Evolutionary conservation across 2,888 invertebrate genomes (phyloP), one percentile per base, ranked within the genome.

Genomic region (Cyaniris semiargus): DNA sequence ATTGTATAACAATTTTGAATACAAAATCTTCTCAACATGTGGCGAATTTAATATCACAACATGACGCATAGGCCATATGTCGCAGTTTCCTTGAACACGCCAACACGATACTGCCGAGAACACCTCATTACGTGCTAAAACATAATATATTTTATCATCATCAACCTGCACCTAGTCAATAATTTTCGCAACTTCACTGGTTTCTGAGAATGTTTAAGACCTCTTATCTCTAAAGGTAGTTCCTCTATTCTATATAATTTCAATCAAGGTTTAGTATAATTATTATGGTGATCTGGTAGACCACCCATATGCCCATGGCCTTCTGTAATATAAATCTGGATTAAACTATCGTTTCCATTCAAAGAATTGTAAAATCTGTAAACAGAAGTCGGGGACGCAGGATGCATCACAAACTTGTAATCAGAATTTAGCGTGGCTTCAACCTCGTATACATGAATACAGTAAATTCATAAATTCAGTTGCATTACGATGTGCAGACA

Each of bases 41-140:
- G 71, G 71, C 38, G 8, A 71, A 71, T 38, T n/a, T 34, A 38
- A 38, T 71, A 71, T 71, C 71, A 38, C 72, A 44, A 72, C 81
- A 85, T 92, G 92, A 92, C 90, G 90, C 90, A 91, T 89, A 81
- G 78, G 87, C 92, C 93, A 92, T 89, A 89, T 92, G 93, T 89
- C 90, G 88, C 83, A 78, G 86, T 92, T 92, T 92, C 92, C 90
- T 91, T 89, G 92, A 91, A 92, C 87, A 86, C 87, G 85, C 88
- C 88, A 88, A 90, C 81, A 78, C 76, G 23, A 53, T 74, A 72
- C 34, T 5, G 38, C 77, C 74, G 77, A 79, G 79, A 79, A 80
- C 79, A 76, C 74, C 78, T 75, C 79, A 77, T 76, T 66, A 44
- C 66, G 38, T 66, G 76, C 18, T 44, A 27, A 66, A 76, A 58